phyloP scores from a whole-genome alignment of 2,113 vertebrate genomes.

The Tenebrosternarchus preto region DNA sequence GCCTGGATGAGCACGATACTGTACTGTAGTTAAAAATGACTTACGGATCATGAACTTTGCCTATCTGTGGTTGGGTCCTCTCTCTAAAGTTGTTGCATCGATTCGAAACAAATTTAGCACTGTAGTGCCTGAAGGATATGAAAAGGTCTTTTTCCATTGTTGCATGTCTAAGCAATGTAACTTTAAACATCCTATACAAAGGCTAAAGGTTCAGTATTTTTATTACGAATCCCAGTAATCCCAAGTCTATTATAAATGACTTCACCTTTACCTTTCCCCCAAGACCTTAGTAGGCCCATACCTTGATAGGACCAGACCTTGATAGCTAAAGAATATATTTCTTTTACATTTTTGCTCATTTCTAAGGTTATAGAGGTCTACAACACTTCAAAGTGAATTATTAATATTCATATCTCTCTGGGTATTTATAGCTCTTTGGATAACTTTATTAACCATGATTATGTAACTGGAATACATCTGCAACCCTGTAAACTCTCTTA shows the following conservation, averaged over 20 bases:
- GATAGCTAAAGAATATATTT: background rate
- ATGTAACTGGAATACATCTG: background rate
- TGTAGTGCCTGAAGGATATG: conserved; percentile 73
- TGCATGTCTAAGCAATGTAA: background rate
- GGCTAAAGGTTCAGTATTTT: too few relatives aligned
- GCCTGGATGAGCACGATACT: background rate
- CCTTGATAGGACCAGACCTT: background rate
- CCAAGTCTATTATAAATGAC: background rate
- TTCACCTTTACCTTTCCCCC: background rate
- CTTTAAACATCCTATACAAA: too few relatives aligned
- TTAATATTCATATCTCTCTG: background rate
- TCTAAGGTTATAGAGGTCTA: background rate
- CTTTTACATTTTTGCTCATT: too few relatives aligned
- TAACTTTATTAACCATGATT: background rate
- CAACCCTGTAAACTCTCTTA: background rate
- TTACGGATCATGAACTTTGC: conserved; percentile 74
- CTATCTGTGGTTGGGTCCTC: conserved; percentile 73
- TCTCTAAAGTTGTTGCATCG: conserved; percentile 78
- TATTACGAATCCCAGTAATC: too few relatives aligned
- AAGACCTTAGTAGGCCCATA: too few relatives aligned
- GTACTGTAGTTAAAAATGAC: conserved; percentile 52
- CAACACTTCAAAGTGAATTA: background rate
- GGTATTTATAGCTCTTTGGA: background rate
- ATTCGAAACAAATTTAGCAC: conserved; percentile 70
- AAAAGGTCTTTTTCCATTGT: conserved; percentile 17